Evolutionary conservation across 2,113 vertebrate genomes (phyloP).

Genomic region (Gadus chalcogrammus): DNA sequence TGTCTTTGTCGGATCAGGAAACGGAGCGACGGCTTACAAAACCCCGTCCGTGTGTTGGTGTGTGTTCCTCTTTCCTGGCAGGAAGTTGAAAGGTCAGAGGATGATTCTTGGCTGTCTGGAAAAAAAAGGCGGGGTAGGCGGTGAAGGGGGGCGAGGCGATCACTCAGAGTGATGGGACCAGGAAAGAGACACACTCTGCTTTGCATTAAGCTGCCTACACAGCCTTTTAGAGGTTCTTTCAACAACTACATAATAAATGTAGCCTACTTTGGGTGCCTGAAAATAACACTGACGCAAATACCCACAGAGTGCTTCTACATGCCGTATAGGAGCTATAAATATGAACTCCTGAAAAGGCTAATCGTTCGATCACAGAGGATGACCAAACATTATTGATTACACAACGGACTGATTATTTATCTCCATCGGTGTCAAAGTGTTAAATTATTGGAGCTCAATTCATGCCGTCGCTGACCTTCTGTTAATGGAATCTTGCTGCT

Average conservation of each 20-base stretch:
- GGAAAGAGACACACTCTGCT: constrained; percentile 7
- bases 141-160: constrained; percentile 11
- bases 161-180: constrained; percentile 16
- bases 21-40: constrained; percentile 60
- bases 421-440: too few relatives aligned
- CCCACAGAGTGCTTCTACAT: too few relatives aligned
- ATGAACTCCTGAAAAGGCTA: too few relatives aligned
- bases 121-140: background rate
- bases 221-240: constrained; percentile 35
- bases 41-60: constrained; percentile 45
- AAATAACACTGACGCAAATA: too few relatives aligned
- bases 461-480: too few relatives aligned
- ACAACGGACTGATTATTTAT: too few relatives aligned
- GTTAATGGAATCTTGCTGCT: background rate
- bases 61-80: constrained; percentile 45
- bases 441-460: too few relatives aligned
- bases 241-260: too few relatives aligned
- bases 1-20: constrained; percentile 64
- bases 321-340: too few relatives aligned
- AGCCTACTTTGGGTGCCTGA: too few relatives aligned
- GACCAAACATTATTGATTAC: too few relatives aligned
- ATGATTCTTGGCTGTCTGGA: constrained; percentile 2
- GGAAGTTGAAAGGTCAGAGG: constrained; percentile 47
- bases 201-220: constrained; percentile 3
- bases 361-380: too few relatives aligned